Percentiles rank a stretch among this genome's conserved stretches.
These are phyloP conservation scores for western clawed frog (Xenopus tropicalis) DNA, from an alignment of 2,113 vertebrate genomes.

Conservation along the genomic window UCB_Xtro_10.0 CM004449.2:52160501-52161000, in stretches of 20 bases:
- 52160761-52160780: slow-evolving; percentile 12
- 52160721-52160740: slow-evolving; percentile 18
- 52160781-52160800: slow-evolving; percentile 10
- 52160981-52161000: slow-evolving; percentile 13
- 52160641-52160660: slow-evolving; percentile 4
- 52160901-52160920: not conserved
- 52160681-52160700: slow-evolving; percentile 9
- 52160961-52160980: not conserved
- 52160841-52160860: not conserved
- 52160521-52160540: not conserved
- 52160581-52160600: not conserved
- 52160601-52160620: not conserved
- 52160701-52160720: slow-evolving; percentile 19
- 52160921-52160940: slow-evolving; percentile 7
- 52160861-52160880: not conserved
- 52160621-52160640: not conserved
- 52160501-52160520: too few species aligned
- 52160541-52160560: not conserved
- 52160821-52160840: not conserved
- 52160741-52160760: not conserved
- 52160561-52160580: not conserved
- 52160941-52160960: not conserved
- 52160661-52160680: not conserved
- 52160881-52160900: not conserved
- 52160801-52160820: not conserved